Evolutionary conservation across 2,888 invertebrate species (phyloP), one percentile per base, ranked within the genome.

Genomic region (Tachina grossa): DNA sequence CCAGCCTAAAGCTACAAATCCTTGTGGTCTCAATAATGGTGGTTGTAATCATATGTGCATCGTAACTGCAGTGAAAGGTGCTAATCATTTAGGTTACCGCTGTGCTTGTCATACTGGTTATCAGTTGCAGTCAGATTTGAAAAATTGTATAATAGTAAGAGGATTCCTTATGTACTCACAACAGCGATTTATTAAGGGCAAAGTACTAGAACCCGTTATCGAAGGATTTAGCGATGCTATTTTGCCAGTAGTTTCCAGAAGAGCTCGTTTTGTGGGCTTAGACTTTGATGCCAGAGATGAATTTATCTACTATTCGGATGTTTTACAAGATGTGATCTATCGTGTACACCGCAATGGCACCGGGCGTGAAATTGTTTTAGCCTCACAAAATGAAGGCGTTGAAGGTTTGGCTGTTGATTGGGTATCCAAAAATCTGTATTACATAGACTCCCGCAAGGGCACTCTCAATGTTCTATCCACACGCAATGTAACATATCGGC

Each of bases 261-360:
- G 98, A 47, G 98, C 98, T 0, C 94, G 98, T 88, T 98, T 98
- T 91, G 98, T 99, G 0, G 99, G 98, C 0, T 93, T 99, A 51
- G 99, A 99, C 91, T 99, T 97, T 90, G 98, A 99, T 92, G 96
- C 97, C 0, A 94, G 96, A 71, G 97, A 97, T 88, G 95, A 97
- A 89, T 97, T 97, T 89, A 98, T 99, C 87, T 99, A 99, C 92
- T 99, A 98, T 92, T 99, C 99, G 0, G 99, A 99, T 91, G 98
- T 99, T 0, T 94, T 98, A 22, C 97, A 98, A 93, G 98, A 98
- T 92, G 98, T 98, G 0, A 98, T 98, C 87, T 97, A 98, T 92
- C 93, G 96, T 31, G 96, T 97, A 0, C 96, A 96, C 89, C 94
- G 96, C 85, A 96, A 96, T 89, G 96, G 96, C 63, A 96, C 96